Percentiles rank a stretch among this genome's conserved stretches.
phyloP scores from a whole-genome alignment of 2,113 vertebrate genomes.

The Notechis scutatus region DNA sequence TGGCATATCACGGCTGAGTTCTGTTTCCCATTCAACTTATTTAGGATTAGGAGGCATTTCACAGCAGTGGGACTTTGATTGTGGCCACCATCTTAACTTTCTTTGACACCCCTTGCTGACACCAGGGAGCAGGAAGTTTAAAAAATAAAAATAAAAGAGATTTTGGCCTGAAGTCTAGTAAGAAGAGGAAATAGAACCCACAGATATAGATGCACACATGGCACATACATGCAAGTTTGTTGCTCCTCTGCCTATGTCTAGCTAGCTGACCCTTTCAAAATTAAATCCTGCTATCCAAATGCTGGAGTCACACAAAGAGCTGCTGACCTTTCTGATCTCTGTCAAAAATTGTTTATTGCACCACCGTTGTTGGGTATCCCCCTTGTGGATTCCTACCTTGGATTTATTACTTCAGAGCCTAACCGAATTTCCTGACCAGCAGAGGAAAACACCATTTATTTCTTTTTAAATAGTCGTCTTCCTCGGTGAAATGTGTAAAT shows the following conservation, averaged over 20 bases:
- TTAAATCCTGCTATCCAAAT: conserved; percentile 54
- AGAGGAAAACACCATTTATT: conserved; percentile 49
- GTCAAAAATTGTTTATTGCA: conserved; percentile 67
- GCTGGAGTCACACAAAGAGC: conserved; percentile 48
- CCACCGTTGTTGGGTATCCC: conserved; percentile 47
- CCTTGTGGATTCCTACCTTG: conserved; percentile 43
- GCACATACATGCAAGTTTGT: neutral
- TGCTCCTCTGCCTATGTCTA: conserved; percentile 23
- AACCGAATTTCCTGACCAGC: conserved; percentile 31
- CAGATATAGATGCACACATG: neutral
- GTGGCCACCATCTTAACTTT: neutral
- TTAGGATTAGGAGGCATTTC: neutral
- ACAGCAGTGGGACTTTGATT: neutral
- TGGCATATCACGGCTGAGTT: neutral
- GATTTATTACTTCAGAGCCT: conserved; percentile 57
- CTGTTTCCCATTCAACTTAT: neutral
- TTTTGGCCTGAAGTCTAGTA: neutral
- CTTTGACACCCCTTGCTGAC: neutral
- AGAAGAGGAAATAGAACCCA: neutral
- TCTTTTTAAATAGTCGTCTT: conserved; percentile 51
- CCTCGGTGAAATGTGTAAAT: conserved; percentile 43
- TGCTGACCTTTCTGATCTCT: conserved; percentile 60
- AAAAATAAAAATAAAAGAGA: neutral
- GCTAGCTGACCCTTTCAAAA: conserved; percentile 45
- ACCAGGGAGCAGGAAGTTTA: neutral